Base-by-base conservation (phyloP, 2,113 vertebrate genomes). In the Antechinus flavipes region DNA sequence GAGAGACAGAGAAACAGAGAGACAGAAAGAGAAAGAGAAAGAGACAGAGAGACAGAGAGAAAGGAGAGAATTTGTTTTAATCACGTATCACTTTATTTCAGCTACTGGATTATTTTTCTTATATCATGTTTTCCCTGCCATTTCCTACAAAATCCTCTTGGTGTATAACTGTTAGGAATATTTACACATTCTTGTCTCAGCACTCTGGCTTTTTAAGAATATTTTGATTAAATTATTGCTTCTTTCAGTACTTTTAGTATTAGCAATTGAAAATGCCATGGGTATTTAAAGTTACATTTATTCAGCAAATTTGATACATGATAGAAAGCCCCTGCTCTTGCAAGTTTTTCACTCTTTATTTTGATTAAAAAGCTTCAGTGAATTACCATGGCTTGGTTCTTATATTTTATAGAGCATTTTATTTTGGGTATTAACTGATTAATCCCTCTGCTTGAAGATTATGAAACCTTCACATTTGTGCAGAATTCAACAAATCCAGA, bases 401-500 rank as follows among this genome's bases (percentile, higher is more conserved):
- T 46, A 27, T 96, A 91, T 96, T 97, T 97, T n/a, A 49, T 94
- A 96, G 93, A 98, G 84, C 93, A 92, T 96, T 98, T 84, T 96
- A 54, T 97, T 54, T 89, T 98, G 76, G 52, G 97, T 96, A 98
- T 98, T 98, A 98, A 97, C 93, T 96, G 95, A 98, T 98, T 98
- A 98, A 98, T 98, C 98, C 97, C 95, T 56, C 91, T 97, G 92
- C 97, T 93, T 93, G 92, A 98, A 98, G 97, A 97, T 98, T 98
- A 98, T 54, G 52, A 97, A 98, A 93, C 96, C 92, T 96, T 98
- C 97, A 97, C 97, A 98, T 98, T 97, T 97, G 91, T 61, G 46
- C 98, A 93, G 97, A 98, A 98, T 98, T 98, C 97, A 97, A 84
- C 97, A 98, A 98, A 98, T 98, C 97, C 98, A 98, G 97, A 98